Conservation (phyloP, 1,140 invertebrate genomes). For the Apis mellifera region DNA sequence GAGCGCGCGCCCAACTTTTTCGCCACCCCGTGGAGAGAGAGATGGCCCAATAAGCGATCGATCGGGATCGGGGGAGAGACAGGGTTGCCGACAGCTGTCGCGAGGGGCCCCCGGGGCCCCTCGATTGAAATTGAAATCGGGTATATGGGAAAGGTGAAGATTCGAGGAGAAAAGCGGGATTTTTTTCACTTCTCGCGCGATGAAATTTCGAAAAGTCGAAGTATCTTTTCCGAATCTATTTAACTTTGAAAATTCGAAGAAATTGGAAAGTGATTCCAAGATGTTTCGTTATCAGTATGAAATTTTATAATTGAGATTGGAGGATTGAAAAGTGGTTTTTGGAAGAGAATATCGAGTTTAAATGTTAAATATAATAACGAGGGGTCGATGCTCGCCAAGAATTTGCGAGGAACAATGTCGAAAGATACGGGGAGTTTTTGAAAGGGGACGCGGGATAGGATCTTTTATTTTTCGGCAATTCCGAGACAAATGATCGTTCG, state of each 20-base stretch:
- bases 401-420: not conserved
- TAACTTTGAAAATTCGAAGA: too few species aligned
- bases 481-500: conserved; percentile 62
- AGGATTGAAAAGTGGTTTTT: too few species aligned
- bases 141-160: not conserved
- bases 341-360: too few species aligned
- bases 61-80: not conserved
- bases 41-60: conserved; percentile 59
- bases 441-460: conserved; percentile 10
- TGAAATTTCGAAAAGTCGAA: too few species aligned
- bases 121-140: not conserved
- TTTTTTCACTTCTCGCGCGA: too few species aligned
- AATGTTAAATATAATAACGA: too few species aligned
- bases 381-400: not conserved
- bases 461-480: conserved; percentile 65
- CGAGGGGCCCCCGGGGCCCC: not conserved
- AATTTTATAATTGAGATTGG: too few species aligned
- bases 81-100: conserved; percentile 51
- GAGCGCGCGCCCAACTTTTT: conserved; percentile 46
- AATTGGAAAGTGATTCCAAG: too few species aligned
- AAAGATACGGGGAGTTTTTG: not conserved
- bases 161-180: too few species aligned
- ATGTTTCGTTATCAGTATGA: too few species aligned
- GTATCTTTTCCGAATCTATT: too few species aligned
- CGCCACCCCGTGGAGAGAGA: conserved; percentile 41